Percentiles rank a stretch among this genome's conserved stretches.
Conservation (phyloP, 2,888 invertebrate species). For the Stenolophus ochropezus region DNA sequence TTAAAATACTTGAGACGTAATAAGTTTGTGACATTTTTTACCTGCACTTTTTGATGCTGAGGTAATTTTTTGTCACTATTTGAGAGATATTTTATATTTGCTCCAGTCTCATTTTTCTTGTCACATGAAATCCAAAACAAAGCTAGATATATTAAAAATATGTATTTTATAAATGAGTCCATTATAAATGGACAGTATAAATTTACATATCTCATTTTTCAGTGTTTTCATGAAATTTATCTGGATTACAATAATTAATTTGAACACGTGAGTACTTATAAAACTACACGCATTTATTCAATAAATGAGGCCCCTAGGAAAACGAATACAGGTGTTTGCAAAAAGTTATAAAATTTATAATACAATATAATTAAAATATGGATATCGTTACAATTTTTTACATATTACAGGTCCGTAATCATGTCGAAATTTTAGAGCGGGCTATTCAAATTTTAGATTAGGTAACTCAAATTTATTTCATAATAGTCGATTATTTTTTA, state of each 20-base stretch:
- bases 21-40: not conserved
- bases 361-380: not conserved
- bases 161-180: constrained; percentile 9
- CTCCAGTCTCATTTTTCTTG: not conserved
- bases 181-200: constrained; percentile 15
- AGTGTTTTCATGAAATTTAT: constrained; percentile 11
- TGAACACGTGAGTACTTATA: not conserved
- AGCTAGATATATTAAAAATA: not conserved
- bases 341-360: not conserved
- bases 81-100: not conserved
- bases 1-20: constrained; percentile 2
- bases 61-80: not conserved
- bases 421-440: too few relatives aligned
- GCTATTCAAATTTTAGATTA: too few relatives aligned
- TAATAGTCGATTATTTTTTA: too few relatives aligned
- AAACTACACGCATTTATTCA: not conserved
- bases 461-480: too few relatives aligned
- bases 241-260: constrained; percentile 12
- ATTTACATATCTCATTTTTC: constrained; percentile 6
- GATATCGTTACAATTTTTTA: not conserved
- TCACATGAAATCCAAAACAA: not conserved
- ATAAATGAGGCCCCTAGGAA: not conserved
- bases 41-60: not conserved
- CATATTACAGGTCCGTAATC: too few relatives aligned
- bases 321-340: not conserved